Evolutionary conservation across 2,888 invertebrate genomes (phyloP), one percentile per base, ranked within the genome.

Genomic region (Schizotus pectinicornis): DNA sequence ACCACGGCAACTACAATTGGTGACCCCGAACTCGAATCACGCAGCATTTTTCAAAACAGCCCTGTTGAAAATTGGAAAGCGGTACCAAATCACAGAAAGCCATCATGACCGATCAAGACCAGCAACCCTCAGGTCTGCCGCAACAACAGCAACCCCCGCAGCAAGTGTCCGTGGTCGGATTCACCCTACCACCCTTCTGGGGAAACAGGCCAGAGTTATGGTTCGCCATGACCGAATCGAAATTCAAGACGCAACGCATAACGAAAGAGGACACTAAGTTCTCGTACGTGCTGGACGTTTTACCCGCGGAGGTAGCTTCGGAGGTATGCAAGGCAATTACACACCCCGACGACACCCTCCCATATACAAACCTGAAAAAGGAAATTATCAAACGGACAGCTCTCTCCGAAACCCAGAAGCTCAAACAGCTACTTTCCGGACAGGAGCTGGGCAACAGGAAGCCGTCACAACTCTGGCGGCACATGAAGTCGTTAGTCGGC

Each of bases 211-310:
- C 71, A 0, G 69, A 67, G 12, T 42, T 74, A 35, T 75, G 71
- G 72, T 71, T 74, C 32, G 66, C 70, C 0, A 65, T 70, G 32
- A 37, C 71, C 2, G 71, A 74, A 32, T 62, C 66, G 0, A 69
- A 69, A 38, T 74, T 74, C 49, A 45, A 36, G 0, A 46, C 64
- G 1, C 47, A 64, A 0, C 56, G 62, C 1, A 67, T 74, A 3
- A 61, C 42, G 0, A 14, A 46, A 0, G 72, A 73, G 22, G 6
- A 11, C 0, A 63, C 65, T 0, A 74, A 68, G 36, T 72, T 67
- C 34, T 53, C 65, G 32, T 13, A 46, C 32, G 32, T 12, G 5
- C 46, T 47, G 3, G 22, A 8, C n/a, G 13, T 12, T 8, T 30
- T 37, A 3, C 12, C 32, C 3, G 31, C 37, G 6, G 41, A 50